A percentile compares a stretch with the other conserved stretches of the same genome.
Evolutionary conservation across 2,888 invertebrate genomes (phyloP).

Genomic region (Macrophya alboannulata): DNA sequence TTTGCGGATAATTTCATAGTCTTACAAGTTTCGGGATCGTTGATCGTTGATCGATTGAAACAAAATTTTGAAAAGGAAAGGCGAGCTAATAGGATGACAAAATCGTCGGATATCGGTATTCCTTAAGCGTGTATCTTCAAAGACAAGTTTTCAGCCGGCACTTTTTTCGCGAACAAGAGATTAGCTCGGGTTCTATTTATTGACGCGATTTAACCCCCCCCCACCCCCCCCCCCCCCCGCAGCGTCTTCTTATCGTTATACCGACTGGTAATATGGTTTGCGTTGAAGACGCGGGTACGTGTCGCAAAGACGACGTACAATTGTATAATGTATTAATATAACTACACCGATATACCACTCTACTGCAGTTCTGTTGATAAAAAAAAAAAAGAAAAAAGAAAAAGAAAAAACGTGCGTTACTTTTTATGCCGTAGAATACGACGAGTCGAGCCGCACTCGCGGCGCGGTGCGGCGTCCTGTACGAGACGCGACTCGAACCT

Average conservation of each 20-base stretch:
- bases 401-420: slow-evolving; percentile 26
- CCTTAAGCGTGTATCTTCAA: background rate
- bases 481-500: slow-evolving; percentile 26
- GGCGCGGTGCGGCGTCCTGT: slow-evolving; percentile 24
- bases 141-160: background rate
- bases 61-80: too few species aligned
- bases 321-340: slow-evolving; percentile 41
- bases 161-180: background rate
- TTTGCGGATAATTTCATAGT: too few species aligned
- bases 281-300: background rate
- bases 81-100: background rate
- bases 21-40: too few species aligned
- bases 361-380: background rate
- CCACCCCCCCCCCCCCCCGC: slow-evolving; percentile 28
- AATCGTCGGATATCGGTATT: background rate
- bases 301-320: slow-evolving; percentile 8
- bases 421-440: slow-evolving; percentile 28
- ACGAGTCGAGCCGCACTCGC: background rate
- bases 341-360: background rate
- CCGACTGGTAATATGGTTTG: background rate
- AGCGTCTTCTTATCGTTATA: background rate
- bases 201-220: slow-evolving; percentile 17
- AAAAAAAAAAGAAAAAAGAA: background rate
- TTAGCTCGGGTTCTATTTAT: slow-evolving; percentile 27
- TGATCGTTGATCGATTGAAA: too few species aligned